Conservation (phyloP, 2,888 invertebrate genomes). For the Limnephilus marmoratus region DNA sequence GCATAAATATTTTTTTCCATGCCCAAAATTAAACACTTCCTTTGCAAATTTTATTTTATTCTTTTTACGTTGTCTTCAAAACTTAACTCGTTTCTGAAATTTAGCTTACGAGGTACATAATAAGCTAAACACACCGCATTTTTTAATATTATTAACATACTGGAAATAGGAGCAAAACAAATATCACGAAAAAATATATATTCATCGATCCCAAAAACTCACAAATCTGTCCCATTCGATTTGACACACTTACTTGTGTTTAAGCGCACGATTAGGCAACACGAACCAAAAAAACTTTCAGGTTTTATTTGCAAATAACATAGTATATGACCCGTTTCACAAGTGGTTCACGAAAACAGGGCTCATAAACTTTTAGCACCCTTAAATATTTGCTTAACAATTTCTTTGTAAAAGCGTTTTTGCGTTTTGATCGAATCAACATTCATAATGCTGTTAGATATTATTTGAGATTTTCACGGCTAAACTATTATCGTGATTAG, state of each 20-base stretch:
- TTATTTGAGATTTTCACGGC: background rate
- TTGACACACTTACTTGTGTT: slow-evolving; percentile 28
- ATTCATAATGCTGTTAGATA: background rate
- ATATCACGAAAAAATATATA: background rate
- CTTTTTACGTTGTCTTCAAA: too few relatives aligned
- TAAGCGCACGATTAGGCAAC: slow-evolving; percentile 15
- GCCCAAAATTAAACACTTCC: too few relatives aligned
- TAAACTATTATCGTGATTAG: too few relatives aligned
- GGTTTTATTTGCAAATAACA: slow-evolving; percentile 42
- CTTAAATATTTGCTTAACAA: background rate
- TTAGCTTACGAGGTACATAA: too few relatives aligned
- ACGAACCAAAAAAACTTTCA: slow-evolving; percentile 37
- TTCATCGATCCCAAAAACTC: background rate
- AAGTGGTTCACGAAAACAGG: slow-evolving; percentile 22
- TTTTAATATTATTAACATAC: too few relatives aligned
- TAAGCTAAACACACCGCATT: too few relatives aligned
- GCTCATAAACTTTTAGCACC: background rate
- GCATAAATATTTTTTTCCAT: too few relatives aligned
- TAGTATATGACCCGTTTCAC: slow-evolving; percentile 39
- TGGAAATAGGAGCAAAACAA: too few relatives aligned
- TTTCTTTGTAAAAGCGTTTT: background rate
- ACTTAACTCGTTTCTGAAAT: too few relatives aligned
- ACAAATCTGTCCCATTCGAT: slow-evolving; percentile 8
- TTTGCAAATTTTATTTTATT: too few relatives aligned
- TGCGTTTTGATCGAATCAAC: too few relatives aligned